Evolutionary conservation across 2,888 invertebrate genomes (phyloP).

Genomic region (Leucophenga maculata): DNA sequence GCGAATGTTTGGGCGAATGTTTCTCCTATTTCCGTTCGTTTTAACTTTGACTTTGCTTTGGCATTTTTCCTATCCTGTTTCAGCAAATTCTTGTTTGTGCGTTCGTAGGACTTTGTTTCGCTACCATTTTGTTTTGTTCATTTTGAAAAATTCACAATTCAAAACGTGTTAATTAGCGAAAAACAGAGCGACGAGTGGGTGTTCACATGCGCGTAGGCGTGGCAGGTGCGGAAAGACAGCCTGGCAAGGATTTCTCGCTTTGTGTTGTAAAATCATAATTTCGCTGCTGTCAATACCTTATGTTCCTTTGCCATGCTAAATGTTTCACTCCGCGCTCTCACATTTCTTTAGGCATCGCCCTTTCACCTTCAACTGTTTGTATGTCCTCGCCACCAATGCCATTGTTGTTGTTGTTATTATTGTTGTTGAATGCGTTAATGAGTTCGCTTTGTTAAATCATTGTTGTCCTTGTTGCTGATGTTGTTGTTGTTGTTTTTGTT

Average conservation of each 20-base stretch:
- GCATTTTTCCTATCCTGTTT: slow-evolving; percentile 18
- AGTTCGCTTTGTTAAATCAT: slow-evolving; percentile 35
- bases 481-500: slow-evolving; percentile 27
- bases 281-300: slow-evolving; percentile 13
- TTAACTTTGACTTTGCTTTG: not conserved
- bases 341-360: not conserved
- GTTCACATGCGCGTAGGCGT: not conserved
- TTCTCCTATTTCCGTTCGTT: not conserved
- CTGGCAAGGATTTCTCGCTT: not conserved
- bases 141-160: slow-evolving; percentile 65
- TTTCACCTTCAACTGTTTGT: not conserved
- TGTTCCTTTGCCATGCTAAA: not conserved
- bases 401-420: not conserved
- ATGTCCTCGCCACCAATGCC: not conserved
- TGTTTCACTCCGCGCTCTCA: not conserved
- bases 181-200: slow-evolving; percentile 36
- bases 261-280: not conserved
- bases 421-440: slow-evolving; percentile 59
- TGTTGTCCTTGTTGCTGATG: slow-evolving; percentile 16
- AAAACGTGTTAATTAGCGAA: slow-evolving; percentile 63
- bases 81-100: not conserved
- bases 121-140: slow-evolving; percentile 41
- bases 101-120: slow-evolving; percentile 23
- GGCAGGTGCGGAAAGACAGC: not conserved
- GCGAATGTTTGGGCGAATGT: too few relatives aligned